Evolutionary conservation across 2,113 vertebrate species (phyloP).

Genomic region (Potamarius usumacintae): DNA sequence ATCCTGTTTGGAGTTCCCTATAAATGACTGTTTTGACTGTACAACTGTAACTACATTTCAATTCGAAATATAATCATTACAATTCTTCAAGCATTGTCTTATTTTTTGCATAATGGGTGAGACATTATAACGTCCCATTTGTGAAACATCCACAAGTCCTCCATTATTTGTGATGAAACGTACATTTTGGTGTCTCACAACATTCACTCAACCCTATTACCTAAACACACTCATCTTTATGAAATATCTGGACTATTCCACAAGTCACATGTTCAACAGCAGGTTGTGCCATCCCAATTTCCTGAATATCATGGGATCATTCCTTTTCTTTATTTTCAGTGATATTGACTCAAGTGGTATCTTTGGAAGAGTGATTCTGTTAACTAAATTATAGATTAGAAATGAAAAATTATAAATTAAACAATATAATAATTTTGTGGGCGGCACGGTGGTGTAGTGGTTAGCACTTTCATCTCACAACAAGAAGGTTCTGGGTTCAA

Average conservation of each 20-base stretch:
- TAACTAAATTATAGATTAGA: not conserved
- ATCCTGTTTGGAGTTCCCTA: not conserved
- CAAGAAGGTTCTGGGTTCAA: too few species aligned
- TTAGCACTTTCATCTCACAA: too few species aligned
- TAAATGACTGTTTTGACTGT: not conserved
- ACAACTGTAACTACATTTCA: not conserved
- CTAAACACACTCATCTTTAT: not conserved
- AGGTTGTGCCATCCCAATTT: not conserved
- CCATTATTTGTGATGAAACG: not conserved
- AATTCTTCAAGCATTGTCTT: not conserved
- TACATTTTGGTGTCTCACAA: not conserved
- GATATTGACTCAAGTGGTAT: not conserved
- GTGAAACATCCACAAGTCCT: not conserved
- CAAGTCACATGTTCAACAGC: not conserved
- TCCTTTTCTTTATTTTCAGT: not conserved
- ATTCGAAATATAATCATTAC: not conserved
- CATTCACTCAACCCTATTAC: not conserved
- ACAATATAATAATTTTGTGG: not conserved
- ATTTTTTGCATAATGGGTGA: not conserved
- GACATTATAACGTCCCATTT: not conserved
- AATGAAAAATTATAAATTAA: not conserved
- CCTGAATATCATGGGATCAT: not conserved
- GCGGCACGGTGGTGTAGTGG: too few species aligned
- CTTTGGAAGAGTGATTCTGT: not conserved
- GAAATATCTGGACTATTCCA: not conserved